Evolutionary conservation across 2,888 invertebrate species (phyloP).

Genomic region (Drosophila falleni): DNA sequence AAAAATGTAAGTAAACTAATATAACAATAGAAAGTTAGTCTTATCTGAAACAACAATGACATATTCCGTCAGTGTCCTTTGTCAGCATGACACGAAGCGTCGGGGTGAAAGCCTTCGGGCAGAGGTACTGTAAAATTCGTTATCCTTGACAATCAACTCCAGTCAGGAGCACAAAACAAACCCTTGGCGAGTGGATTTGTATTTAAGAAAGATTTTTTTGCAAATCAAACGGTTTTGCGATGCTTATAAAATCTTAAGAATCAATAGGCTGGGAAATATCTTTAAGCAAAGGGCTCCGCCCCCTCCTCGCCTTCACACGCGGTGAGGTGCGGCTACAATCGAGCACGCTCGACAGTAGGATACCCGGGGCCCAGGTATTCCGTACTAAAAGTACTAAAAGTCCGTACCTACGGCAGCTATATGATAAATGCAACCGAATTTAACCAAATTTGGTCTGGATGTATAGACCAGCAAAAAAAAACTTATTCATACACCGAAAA

Average conservation of each 20-base stretch:
- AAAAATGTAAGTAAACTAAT: neutral
- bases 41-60: conserved; percentile 20
- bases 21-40: conserved; percentile 10
- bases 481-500: too few relatives aligned
- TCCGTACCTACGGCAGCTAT: too few relatives aligned
- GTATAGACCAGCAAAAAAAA: too few relatives aligned
- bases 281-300: neutral
- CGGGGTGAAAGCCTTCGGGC: conserved; percentile 4
- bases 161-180: conserved; percentile 6
- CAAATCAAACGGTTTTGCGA: neutral
- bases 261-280: neutral
- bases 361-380: too few relatives aligned
- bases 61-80: conserved; percentile 25
- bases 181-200: conserved; percentile 1
- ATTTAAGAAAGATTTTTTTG: neutral
- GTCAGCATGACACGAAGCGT: conserved; percentile 21
- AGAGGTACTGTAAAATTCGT: neutral
- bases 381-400: too few relatives aligned
- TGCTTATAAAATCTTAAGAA: conserved; percentile 2
- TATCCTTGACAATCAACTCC: conserved; percentile 20
- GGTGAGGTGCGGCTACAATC: too few relatives aligned
- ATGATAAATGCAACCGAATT: too few relatives aligned
- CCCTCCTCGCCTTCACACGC: too few relatives aligned
- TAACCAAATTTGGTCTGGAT: too few relatives aligned
- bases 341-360: too few relatives aligned